These are phyloP conservation scores for Megaustenia siamemsis DNA, from an alignment of 2,888 invertebrate genomes.

Conservation along the genomic window DNA sequence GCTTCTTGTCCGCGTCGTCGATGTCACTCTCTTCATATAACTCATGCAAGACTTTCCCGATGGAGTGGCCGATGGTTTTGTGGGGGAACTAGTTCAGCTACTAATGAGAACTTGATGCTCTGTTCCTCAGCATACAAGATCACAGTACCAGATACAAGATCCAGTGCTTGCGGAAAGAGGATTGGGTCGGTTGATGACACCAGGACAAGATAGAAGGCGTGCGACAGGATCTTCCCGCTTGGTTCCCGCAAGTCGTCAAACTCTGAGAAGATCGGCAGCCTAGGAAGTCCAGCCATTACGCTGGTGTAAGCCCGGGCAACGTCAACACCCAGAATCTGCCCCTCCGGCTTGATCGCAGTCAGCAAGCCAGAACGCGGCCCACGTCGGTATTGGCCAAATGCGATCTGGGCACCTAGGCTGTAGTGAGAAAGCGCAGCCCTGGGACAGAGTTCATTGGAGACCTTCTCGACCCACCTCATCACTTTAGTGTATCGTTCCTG, in stretches of 20 bases:
- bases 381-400: background rate
- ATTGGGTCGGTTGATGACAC: background rate
- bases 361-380: background rate
- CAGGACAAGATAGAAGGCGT: background rate
- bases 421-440: background rate
- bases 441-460: background rate
- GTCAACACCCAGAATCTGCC: background rate
- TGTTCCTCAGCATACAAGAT: background rate
- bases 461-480: background rate
- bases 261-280: background rate
- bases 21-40: background rate
- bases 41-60: background rate
- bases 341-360: background rate
- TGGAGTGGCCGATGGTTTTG: background rate
- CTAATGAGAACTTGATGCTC: background rate
- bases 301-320: background rate
- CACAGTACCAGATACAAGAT: background rate
- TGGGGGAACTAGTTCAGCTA: background rate
- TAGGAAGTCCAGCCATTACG: background rate
- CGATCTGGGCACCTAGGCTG: background rate
- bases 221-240: background rate
- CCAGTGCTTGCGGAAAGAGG: background rate
- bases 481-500: background rate
- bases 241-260: background rate
- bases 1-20: background rate